phyloP scores from a whole-genome alignment of 2,797 vertebrate species.

The Phrynocephalus guinanensis region DNA sequence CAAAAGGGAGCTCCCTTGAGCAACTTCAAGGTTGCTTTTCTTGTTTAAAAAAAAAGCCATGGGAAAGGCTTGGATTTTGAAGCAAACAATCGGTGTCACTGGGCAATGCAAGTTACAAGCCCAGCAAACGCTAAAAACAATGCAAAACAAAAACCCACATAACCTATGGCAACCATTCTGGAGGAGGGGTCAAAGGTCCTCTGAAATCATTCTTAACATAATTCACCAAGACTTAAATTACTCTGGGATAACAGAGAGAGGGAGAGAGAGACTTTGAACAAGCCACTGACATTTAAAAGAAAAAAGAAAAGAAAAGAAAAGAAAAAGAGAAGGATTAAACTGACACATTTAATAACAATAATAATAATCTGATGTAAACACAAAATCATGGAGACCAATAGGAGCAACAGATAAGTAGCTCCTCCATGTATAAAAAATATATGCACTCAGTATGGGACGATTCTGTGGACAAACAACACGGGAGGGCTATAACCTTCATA shows the following conservation, averaged over 20 bases:
- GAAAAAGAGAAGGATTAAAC: not conserved
- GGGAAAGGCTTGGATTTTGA: conserved; percentile 22
- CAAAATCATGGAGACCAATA: no score
- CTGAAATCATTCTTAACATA: conserved; percentile 20
- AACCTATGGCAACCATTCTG: not conserved
- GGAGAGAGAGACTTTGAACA: not conserved
- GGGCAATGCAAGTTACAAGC: conserved; percentile 6
- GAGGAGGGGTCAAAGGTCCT: not conserved
- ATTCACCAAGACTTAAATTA: conserved; percentile 4
- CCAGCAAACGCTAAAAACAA: not conserved
- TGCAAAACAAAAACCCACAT: not conserved
- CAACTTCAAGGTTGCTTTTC: conserved; percentile 37
- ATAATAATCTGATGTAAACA: not conserved
- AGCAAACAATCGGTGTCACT: conserved; percentile 19
- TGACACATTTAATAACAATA: not conserved
- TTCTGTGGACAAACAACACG: not conserved
- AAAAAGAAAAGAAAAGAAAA: not conserved
- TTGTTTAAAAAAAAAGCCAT: conserved; percentile 21
- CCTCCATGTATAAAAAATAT: not conserved
- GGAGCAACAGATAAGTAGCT: not conserved
- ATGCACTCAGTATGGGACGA: not conserved
- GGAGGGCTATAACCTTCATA: not conserved
- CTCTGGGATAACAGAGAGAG: not conserved
- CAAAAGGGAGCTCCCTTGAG: not conserved
- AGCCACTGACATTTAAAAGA: not conserved